Base-by-base conservation (phyloP, 2,888 invertebrate genomes). In the Cataglyphis cursor region DNA sequence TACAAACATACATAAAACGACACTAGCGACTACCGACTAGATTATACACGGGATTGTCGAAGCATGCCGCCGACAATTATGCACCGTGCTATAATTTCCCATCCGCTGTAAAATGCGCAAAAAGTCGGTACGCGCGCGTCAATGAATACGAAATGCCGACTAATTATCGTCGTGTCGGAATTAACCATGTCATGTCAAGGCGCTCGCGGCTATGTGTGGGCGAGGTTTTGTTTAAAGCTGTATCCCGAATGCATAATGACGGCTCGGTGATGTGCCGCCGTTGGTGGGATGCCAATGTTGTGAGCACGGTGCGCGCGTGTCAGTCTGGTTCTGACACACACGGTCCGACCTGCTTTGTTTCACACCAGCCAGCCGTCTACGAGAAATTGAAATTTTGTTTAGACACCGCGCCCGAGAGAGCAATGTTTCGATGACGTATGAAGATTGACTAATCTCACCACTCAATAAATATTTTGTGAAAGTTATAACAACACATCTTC, bases 321-420 rank as follows among this genome's bases (percentile, higher is more conserved):
- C 85, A 83, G 85, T 74, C 64, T 80, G 82, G 51, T 81, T 66
- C 75, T 86, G 87, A 87, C 87, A 80, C 76, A 78, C 68, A 65
- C 64, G 61, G 72, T 66, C 51, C 59, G 59, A 78, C 72, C 64
- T 62, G 84, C 82, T 80, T 86, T 86, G 86, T 86, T 85, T 85
- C 75, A 48, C 68, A 74, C 74, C 81, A 64, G 80, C 66, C 62
- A 74, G 78, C 73, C 78, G 82, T 78, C 73, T 73, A 76, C 48
- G 82, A 85, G 82, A 82, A 85, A 82, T 82, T 81, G 85, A 75
- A 85, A 85, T 86, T 86, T 86, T 62, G 82, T 86, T 85, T 85
- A 85, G 85, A 82, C 82, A 70, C 59, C 38, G 68, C 66, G 38
- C 57, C 54, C 78, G 57, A 24, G 28, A 76, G 68, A 76, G 57